These are phyloP conservation scores for Oreochromis tanganicae DNA, from an alignment of 2,113 vertebrate species.

Conservation along the genomic window DNA sequence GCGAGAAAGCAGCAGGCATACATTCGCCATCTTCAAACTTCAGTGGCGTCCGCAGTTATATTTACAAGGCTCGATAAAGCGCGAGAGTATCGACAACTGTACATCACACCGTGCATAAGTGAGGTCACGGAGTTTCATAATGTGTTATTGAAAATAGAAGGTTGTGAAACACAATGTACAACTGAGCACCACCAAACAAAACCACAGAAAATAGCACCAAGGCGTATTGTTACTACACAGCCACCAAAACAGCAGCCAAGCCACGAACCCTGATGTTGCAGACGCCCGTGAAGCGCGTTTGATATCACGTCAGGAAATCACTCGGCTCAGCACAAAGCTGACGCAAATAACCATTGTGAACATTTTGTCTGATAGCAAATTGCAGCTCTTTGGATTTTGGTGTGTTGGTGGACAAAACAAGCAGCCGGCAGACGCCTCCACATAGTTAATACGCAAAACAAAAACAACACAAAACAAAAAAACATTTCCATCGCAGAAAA, in stretches of 20 bases:
- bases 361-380: background rate
- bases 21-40: background rate
- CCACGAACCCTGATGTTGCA: background rate
- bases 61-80: background rate
- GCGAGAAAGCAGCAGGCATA: background rate
- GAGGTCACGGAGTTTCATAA: constrained; percentile 13
- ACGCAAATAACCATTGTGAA: background rate
- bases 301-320: constrained; percentile 9
- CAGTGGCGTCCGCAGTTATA: background rate
- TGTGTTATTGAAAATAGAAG: constrained; percentile 9
- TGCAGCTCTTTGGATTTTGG: background rate
- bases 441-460: background rate
- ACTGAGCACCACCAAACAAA: background rate
- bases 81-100: background rate
- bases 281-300: background rate
- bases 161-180: constrained; percentile 26
- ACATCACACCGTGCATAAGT: background rate
- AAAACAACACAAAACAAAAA: background rate
- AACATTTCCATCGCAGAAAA: background rate
- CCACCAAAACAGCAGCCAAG: background rate
- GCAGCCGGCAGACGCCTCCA: background rate
- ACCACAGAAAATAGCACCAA: constrained; percentile 4
- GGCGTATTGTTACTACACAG: background rate
- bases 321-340: background rate
- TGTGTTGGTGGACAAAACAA: background rate